Conservation (phyloP, 1,140 invertebrate genomes). For the Leptoteleia sp. region DNA sequence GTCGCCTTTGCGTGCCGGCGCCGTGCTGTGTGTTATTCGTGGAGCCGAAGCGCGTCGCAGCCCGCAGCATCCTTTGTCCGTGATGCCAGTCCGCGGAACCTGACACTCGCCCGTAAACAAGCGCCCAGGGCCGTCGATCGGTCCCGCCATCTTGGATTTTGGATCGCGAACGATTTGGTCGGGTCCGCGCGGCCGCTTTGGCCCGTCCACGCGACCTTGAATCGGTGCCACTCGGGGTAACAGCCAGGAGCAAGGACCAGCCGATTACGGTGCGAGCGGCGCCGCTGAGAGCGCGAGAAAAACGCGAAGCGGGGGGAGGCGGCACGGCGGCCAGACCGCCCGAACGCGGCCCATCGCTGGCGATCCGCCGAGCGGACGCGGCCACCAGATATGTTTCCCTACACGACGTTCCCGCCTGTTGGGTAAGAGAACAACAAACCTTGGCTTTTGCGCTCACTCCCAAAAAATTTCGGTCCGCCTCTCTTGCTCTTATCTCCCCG, state of each 20-base stretch:
- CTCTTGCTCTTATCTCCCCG: neutral
- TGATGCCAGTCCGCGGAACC: slow-evolving; percentile 40
- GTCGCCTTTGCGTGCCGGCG: slow-evolving; percentile 62
- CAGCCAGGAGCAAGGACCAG: slow-evolving; percentile 28
- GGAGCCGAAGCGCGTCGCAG: slow-evolving; percentile 22
- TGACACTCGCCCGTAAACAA: slow-evolving; percentile 41
- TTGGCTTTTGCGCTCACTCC: too few relatives aligned
- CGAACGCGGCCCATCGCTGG: slow-evolving; percentile 48
- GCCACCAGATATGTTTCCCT: slow-evolving; percentile 76
- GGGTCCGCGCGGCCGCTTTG: slow-evolving; percentile 3
- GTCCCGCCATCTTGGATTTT: slow-evolving; percentile 41
- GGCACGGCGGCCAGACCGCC: slow-evolving; percentile 37
- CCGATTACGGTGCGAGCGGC: slow-evolving; percentile 41
- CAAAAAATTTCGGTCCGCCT: too few relatives aligned
- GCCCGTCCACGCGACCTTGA: slow-evolving; percentile 61
- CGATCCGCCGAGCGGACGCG: slow-evolving; percentile 54
- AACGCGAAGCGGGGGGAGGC: slow-evolving; percentile 53
- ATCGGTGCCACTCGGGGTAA: slow-evolving; percentile 45
- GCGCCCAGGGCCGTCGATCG: slow-evolving; percentile 10
- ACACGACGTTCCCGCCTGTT: slow-evolving; percentile 79
- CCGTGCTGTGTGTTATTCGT: slow-evolving; percentile 53
- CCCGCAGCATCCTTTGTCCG: slow-evolving; percentile 64
- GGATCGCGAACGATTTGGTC: slow-evolving; percentile 14
- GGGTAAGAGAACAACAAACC: slow-evolving; percentile 74
- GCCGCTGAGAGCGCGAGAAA: slow-evolving; percentile 23